Percentiles rank a stretch among this genome's conserved stretches.
Conservation (phyloP, 2,888 invertebrate genomes). For the Leptinotarsa peninsularis region DNA sequence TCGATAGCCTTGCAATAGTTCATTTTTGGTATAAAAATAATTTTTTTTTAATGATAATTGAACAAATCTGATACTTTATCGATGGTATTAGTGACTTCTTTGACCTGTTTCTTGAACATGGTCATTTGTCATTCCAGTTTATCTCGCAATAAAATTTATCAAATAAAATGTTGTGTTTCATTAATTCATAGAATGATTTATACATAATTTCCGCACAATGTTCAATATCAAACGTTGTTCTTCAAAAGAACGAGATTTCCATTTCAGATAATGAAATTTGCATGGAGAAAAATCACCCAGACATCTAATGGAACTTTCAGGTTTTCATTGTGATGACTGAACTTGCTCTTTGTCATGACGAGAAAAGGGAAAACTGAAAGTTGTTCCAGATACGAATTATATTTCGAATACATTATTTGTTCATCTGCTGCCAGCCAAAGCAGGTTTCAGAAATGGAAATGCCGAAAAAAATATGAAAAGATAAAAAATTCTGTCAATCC, state of each 20-base stretch:
- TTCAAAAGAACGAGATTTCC: conserved; percentile 10
- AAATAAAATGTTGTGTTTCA: neutral
- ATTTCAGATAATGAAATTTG: conserved; percentile 10
- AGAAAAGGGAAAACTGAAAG: neutral
- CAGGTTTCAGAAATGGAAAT: too few relatives aligned
- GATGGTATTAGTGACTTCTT: neutral
- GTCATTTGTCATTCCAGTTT: neutral
- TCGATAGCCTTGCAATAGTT: too few relatives aligned
- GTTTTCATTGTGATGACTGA: neutral
- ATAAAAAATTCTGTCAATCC: neutral
- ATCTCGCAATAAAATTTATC: neutral
- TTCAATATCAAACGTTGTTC: conserved; percentile 13
- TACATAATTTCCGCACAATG: conserved; percentile 14
- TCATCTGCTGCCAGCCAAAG: neutral
- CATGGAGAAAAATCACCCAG: conserved; percentile 10
- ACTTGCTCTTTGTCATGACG: neutral
- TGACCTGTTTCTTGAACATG: neutral
- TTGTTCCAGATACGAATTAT: neutral
- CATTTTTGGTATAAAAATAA: too few relatives aligned
- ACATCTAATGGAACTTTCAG: conserved; percentile 9
- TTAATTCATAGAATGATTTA: conserved; percentile 1
- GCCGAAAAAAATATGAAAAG: neutral
- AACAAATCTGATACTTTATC: too few relatives aligned
- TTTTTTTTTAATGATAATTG: too few relatives aligned
- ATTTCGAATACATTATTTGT: neutral